Conservation (phyloP, 2,113 vertebrate species). For the Uria lomvia region DNA sequence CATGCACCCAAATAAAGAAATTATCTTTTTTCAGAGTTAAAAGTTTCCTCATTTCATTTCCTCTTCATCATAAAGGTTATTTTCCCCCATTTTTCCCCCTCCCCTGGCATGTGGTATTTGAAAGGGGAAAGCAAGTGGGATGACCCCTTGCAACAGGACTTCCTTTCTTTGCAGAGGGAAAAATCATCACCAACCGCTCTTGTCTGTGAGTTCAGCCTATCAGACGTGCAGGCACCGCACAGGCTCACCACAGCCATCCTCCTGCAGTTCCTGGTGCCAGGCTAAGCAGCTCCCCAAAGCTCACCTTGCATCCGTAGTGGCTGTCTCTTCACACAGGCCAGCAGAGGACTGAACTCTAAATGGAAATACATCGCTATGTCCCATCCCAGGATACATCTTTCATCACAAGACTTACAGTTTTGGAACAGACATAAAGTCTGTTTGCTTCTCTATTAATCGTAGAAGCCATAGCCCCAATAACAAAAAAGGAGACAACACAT, state of each 20-base stretch:
- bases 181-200: neutral
- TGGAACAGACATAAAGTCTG: neutral
- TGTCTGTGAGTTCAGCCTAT: neutral
- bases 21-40: neutral
- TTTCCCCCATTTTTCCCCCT: fast-evolving
- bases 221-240: neutral
- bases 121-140: neutral
- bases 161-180: neutral
- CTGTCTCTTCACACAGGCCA: neutral
- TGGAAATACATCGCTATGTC: neutral
- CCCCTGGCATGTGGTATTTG: neutral
- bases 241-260: neutral
- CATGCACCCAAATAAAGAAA: neutral
- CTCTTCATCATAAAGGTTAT: neutral
- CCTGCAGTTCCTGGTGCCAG: neutral
- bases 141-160: neutral
- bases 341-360: neutral
- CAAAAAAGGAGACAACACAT: neutral
- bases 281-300: neutral
- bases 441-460: neutral
- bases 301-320: neutral
- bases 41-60: neutral
- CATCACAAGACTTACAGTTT: neutral
- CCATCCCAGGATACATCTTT: neutral
- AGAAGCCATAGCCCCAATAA: neutral